Conservation (phyloP, 30 jellyfish, hydroid and myxozoan species). For the Sanderia malayensis region DNA sequence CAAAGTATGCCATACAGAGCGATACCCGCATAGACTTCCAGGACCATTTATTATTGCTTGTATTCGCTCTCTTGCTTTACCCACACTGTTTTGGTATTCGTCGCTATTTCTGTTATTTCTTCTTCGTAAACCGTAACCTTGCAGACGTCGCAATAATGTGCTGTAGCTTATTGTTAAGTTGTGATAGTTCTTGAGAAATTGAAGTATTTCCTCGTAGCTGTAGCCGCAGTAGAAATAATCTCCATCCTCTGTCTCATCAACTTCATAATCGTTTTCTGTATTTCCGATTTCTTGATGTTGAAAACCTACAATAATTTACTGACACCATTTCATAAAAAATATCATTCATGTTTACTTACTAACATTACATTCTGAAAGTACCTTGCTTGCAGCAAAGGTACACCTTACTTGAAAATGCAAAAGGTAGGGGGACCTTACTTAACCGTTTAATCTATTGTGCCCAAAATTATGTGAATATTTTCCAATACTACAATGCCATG, state of each 20-base stretch:
- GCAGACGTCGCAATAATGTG: slow-evolving; percentile 14
- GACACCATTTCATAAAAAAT: neutral
- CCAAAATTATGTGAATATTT: too few species aligned
- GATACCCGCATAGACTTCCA: neutral
- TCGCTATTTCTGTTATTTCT: slow-evolving; percentile 5
- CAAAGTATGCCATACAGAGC: slow-evolving; percentile 7
- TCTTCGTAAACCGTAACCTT: slow-evolving; percentile 15
- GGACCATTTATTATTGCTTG: slow-evolving; percentile 15
- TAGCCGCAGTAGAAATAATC: slow-evolving; percentile 25
- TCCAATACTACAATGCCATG: too few species aligned
- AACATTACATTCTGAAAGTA: too few species aligned
- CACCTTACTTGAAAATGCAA: too few species aligned
- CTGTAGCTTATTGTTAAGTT: slow-evolving; percentile 9
- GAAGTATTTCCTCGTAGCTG: slow-evolving; percentile 12
- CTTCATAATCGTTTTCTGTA: neutral
- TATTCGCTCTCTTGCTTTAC: slow-evolving; percentile 17
- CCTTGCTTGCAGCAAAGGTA: too few species aligned
- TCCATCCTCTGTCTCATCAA: neutral
- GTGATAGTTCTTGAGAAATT: slow-evolving; percentile 5
- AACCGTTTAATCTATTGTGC: too few species aligned
- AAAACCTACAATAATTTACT: neutral
- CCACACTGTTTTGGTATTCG: slow-evolving; percentile 8
- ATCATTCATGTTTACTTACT: too few species aligned
- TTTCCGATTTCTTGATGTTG: neutral
- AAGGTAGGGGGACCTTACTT: too few species aligned